Conservation (phyloP, 2,888 invertebrate species). For the Endotricha flammealis region DNA sequence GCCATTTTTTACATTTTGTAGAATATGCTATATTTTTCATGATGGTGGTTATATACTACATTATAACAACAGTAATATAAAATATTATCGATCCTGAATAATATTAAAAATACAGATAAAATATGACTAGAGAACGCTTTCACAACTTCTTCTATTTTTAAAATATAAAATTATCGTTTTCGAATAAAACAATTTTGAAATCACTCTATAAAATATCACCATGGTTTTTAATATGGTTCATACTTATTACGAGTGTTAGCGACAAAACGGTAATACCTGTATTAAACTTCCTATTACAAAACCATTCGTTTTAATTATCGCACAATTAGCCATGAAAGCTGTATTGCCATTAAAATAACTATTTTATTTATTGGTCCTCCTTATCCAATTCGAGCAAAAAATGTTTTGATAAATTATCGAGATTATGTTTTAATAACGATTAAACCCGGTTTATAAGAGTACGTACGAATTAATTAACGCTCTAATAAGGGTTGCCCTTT, state of each 20-base stretch:
- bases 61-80: too few relatives aligned
- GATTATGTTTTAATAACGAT: conserved; percentile 31
- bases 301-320: neutral
- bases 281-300: neutral
- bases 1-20: too few relatives aligned
- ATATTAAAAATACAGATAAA: too few relatives aligned
- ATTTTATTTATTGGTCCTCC: conserved; percentile 2
- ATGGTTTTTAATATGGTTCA: conserved; percentile 7
- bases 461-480: conserved; percentile 28
- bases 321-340: neutral
- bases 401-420: conserved; percentile 31
- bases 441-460: conserved; percentile 17
- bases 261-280: neutral
- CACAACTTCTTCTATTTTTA: too few relatives aligned
- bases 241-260: neutral
- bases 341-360: neutral
- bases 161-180: too few relatives aligned
- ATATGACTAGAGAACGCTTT: too few relatives aligned
- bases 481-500: conserved; percentile 56
- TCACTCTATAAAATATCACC: too few relatives aligned
- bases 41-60: too few relatives aligned
- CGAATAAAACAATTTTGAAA: too few relatives aligned
- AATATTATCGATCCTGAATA: too few relatives aligned
- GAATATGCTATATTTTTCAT: too few relatives aligned
- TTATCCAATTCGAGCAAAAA: conserved; percentile 9